Base-by-base conservation (phyloP, 2,113 vertebrate genomes). In the Acanthisitta chloris region DNA sequence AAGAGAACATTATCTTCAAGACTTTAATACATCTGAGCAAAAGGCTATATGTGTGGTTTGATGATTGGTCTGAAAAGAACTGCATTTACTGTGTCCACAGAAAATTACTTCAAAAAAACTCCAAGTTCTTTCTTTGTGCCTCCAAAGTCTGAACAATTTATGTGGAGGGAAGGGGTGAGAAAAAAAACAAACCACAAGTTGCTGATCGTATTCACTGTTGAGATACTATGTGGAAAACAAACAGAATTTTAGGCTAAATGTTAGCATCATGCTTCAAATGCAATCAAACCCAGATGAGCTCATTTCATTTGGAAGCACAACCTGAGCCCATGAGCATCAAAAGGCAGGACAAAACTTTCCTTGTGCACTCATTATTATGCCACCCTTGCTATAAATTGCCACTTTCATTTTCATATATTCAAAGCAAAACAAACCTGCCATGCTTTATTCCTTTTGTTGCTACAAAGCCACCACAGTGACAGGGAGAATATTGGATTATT, bases 1-100 rank as follows among this genome's bases (percentile, higher is more conserved):
- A 82, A 73, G 66, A 94, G 90, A 77, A 82, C 93, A 95, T 96
- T 86, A 70, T 87, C 82, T 92, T 94, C 81, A 73, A 48, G 85
- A 34, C 61, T 78, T 76, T 42, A 71, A 83, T 69, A 65, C 17
- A 48, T 25, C 20, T 26, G 33, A 93, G 76, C 85, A 78, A 95
- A 81, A 77, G 64, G 48, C 61, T 71, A 3, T 14, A 13, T 7
- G 12, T 78, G 96, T 4, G 94, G 90, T 93, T 88, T 90, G 90
- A 70, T 71, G 81, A 36, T 21, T 49, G 51, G 58, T 71, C 70
- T 85, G 66, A 91, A 92, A 74, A 70, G 66, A 73, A 66, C 45
- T 65, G 34, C 34, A 81, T 82, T 91, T 95, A 80, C 73, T 51
- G 78, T 70, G 83, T 48, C 67, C 45, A 45, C n/a, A 52, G 31